These are phyloP conservation scores for Falcunculus frontatus DNA, from an alignment of 2,113 vertebrate species.

Conservation along the genomic window DNA sequence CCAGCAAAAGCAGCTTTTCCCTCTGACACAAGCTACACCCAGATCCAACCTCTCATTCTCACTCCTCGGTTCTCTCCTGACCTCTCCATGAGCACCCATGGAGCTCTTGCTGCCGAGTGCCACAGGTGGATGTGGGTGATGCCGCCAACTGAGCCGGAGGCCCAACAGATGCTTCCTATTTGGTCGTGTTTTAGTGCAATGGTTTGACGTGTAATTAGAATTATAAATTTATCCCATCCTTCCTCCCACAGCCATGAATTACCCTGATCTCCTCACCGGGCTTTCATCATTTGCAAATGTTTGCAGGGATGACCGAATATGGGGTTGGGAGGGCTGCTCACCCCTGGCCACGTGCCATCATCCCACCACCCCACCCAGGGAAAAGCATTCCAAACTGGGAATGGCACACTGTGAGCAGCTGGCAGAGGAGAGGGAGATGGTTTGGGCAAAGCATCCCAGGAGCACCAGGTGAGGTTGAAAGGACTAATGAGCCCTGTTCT, in stretches of 20 bases:
- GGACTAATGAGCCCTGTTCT: not conserved
- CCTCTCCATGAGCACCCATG: rapidly evolving
- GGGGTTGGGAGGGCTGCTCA: not conserved
- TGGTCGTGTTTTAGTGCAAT: not conserved
- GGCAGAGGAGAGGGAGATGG: not conserved
- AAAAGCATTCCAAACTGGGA: not conserved
- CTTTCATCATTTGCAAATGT: not conserved
- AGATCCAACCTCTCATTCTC: not conserved
- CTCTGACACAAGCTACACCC: not conserved
- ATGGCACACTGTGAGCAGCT: not conserved
- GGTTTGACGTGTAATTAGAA: not conserved
- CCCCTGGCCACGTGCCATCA: rapidly evolving
- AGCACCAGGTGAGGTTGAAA: not conserved
- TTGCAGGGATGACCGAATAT: rapidly evolving
- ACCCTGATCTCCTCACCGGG: not conserved
- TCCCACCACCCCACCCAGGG: rapidly evolving
- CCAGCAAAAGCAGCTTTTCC: not conserved
- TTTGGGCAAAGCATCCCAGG: not conserved
- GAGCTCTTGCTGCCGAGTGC: not conserved
- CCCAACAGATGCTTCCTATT: not conserved
- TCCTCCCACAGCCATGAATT: not conserved
- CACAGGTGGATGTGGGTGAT: rapidly evolving
- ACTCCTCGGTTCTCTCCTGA: rapidly evolving
- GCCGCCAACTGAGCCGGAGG: rapidly evolving
- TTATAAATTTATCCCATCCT: not conserved